Evolutionary conservation across 2,888 invertebrate genomes (phyloP).

Genomic region (Chrysolina haemoptera): DNA sequence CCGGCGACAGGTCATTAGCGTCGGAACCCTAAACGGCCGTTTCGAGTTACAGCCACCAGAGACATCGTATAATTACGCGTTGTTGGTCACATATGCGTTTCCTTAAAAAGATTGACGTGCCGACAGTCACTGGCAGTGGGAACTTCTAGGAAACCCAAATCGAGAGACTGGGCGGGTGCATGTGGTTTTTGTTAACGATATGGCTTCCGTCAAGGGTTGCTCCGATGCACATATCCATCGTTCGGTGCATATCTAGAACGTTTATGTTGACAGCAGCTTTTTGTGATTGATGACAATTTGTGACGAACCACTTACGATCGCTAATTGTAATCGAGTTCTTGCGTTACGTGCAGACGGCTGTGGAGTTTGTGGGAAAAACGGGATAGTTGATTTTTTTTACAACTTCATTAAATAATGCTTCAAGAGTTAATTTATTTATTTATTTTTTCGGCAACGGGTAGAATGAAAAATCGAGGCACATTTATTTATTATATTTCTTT

Average conservation of each 20-base stretch:
- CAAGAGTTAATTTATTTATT: too few relatives aligned
- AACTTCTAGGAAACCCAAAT: slow-evolving; percentile 18
- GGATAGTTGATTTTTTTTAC: neutral
- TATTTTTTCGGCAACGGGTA: too few relatives aligned
- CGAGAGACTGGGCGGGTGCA: slow-evolving; percentile 13
- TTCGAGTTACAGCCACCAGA: slow-evolving; percentile 3
- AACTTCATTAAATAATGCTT: too few relatives aligned
- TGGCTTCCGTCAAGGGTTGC: slow-evolving; percentile 21
- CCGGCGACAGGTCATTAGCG: neutral
- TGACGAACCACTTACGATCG: slow-evolving; percentile 14
- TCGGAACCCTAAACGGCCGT: neutral
- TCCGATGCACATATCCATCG: slow-evolving; percentile 17
- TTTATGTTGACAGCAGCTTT: slow-evolving; percentile 16
- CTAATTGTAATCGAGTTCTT: slow-evolving; percentile 18
- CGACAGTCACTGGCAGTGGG: slow-evolving; percentile 3
- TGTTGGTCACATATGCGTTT: slow-evolving; percentile 20
- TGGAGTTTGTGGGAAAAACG: neutral
- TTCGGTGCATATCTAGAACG: neutral
- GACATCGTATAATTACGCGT: neutral
- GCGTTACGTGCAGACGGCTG: neutral
- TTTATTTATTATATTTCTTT: too few relatives aligned
- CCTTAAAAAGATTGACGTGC: slow-evolving; percentile 8
- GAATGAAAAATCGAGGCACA: too few relatives aligned
- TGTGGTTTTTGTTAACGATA: slow-evolving; percentile 24
- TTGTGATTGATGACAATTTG: slow-evolving; percentile 14